Conservation (phyloP, 2,888 invertebrate genomes). For the Drosophila kambysellisi region DNA sequence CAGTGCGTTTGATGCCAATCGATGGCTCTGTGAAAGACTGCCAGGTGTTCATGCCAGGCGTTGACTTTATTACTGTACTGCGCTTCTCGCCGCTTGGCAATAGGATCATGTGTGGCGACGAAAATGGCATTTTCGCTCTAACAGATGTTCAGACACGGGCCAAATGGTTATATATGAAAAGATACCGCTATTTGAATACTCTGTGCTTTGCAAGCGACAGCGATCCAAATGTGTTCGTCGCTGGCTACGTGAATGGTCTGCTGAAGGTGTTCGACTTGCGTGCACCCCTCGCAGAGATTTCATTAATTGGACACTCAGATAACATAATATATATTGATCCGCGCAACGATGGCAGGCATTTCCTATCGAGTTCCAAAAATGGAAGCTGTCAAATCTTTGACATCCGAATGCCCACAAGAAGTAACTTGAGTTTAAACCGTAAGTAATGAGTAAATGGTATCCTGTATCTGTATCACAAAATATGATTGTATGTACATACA, state of each 20-base stretch:
- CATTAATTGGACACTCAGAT: accelerated
- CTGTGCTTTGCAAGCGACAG: accelerated
- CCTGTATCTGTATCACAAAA: not conserved
- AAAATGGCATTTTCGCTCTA: accelerated
- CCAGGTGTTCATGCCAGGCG: accelerated
- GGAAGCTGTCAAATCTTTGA: too few species aligned
- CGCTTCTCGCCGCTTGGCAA: not conserved
- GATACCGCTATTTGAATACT: accelerated
- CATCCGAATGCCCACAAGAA: not conserved
- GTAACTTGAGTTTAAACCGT: not conserved
- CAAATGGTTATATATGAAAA: too few species aligned
- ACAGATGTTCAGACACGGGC: not conserved
- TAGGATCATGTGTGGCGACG: accelerated
- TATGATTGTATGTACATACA: not conserved
- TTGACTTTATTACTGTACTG: accelerated
- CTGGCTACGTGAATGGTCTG: accelerated
- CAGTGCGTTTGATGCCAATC: not conserved
- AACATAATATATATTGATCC: accelerated
- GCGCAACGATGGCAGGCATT: not conserved
- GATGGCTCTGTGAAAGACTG: accelerated
- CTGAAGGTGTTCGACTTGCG: not conserved
- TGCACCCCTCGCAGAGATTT: not conserved
- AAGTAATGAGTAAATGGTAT: not conserved
- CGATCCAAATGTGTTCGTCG: not conserved
- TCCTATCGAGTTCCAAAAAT: not conserved